Conservation (phyloP, 2,113 vertebrate species). For the Conger conger region DNA sequence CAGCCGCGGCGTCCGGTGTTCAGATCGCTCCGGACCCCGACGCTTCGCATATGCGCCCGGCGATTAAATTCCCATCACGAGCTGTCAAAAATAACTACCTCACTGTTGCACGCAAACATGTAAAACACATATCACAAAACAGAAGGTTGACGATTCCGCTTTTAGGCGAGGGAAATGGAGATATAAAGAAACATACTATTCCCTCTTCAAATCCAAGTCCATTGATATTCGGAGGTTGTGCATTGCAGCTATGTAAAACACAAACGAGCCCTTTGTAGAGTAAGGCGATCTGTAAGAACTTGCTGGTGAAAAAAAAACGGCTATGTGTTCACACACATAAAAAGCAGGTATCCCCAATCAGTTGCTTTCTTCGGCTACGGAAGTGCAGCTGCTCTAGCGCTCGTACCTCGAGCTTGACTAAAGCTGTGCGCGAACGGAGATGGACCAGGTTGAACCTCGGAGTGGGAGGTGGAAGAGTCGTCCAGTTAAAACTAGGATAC, state of each 20-base stretch:
- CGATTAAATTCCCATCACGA: slow-evolving; percentile 17
- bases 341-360: neutral
- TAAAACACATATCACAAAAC: slow-evolving; percentile 50
- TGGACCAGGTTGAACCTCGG: neutral
- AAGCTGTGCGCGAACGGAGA: neutral
- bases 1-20: slow-evolving; percentile 46
- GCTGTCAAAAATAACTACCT: slow-evolving; percentile 47
- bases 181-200: neutral
- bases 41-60: slow-evolving; percentile 31
- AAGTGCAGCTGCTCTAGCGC: neutral
- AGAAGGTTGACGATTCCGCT: neutral
- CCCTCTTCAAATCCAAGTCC: neutral
- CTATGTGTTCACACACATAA: neutral
- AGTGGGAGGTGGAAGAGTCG: neutral
- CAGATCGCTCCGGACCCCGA: slow-evolving; percentile 33
- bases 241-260: neutral
- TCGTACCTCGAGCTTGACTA: neutral
- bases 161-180: neutral
- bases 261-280: neutral
- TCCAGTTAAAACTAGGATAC: neutral
- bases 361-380: neutral
- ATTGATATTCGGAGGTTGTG: neutral
- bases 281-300: neutral
- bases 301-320: neutral
- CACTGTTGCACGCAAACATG: slow-evolving; percentile 59